phyloP scores from a whole-genome alignment of 2,888 invertebrate genomes.

The Spisula subtruncata region DNA sequence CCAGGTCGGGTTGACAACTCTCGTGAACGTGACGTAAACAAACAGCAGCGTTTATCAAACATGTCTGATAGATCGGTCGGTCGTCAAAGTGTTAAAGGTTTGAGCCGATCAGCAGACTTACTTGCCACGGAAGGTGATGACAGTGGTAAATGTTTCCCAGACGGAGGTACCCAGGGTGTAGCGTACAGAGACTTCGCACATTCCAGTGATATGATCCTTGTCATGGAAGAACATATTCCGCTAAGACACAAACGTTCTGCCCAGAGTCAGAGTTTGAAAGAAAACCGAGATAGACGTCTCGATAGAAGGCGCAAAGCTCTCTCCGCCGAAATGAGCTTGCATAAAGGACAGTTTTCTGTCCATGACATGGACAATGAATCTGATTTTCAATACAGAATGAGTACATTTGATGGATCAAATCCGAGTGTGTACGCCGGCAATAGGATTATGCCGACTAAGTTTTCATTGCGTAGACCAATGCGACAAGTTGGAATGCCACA shows the following conservation, averaged over 20 bases:
- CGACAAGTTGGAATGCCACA: slow-evolving; percentile 55
- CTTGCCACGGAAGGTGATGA: slow-evolving; percentile 33
- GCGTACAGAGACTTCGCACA: slow-evolving; percentile 41
- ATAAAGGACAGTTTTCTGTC: slow-evolving; percentile 47
- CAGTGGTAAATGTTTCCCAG: background rate
- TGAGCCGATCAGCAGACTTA: slow-evolving; percentile 63
- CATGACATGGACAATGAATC: slow-evolving; percentile 12
- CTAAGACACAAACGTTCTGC: slow-evolving; percentile 31
- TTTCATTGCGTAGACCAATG: slow-evolving; percentile 67
- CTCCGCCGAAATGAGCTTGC: slow-evolving; percentile 61
- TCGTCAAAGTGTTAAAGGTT: slow-evolving; percentile 23
- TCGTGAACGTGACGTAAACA: background rate
- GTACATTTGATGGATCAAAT: slow-evolving; percentile 53
- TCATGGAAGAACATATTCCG: slow-evolving; percentile 1
- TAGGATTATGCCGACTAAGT: slow-evolving; percentile 62
- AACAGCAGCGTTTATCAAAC: background rate
- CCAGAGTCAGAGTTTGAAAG: slow-evolving; percentile 55
- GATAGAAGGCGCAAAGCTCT: slow-evolving; percentile 62
- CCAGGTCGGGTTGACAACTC: slow-evolving; percentile 30
- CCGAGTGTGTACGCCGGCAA: slow-evolving; percentile 58
- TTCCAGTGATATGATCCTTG: slow-evolving; percentile 50
- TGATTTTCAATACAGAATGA: slow-evolving; percentile 8
- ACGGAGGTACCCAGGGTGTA: slow-evolving; percentile 36
- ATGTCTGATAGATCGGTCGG: background rate
- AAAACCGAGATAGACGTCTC: slow-evolving; percentile 46